Conservation (phyloP, 2,797 vertebrate species). For the Danio choprae region DNA sequence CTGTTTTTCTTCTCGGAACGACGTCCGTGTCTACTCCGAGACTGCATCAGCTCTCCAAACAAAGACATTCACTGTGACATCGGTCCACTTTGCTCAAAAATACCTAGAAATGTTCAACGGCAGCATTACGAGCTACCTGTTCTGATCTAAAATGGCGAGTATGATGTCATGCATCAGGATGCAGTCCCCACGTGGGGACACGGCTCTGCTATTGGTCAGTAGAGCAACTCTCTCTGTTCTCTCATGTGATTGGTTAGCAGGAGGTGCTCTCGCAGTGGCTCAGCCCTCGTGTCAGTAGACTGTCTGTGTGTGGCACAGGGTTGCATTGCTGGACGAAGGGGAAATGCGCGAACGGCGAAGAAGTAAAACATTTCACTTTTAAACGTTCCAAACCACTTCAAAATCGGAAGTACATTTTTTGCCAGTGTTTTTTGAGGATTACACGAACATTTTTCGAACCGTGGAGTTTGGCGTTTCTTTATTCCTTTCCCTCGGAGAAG, state of each 20-base stretch:
- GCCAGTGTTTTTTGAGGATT: constrained; percentile 64
- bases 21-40: neutral
- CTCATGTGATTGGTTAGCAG: constrained; percentile 77
- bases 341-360: constrained; percentile 69
- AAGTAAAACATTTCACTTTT: constrained; percentile 72
- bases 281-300: constrained; percentile 85
- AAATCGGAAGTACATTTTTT: constrained; percentile 56
- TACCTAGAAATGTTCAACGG: constrained; percentile 35
- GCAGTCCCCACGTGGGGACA: constrained; percentile 85
- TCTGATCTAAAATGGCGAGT: constrained; percentile 88
- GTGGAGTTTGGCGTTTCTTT: constrained; percentile 67
- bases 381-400: constrained; percentile 55
- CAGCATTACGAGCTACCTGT: constrained; percentile 73
- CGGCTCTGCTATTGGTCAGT: constrained; percentile 69
- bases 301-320: constrained; percentile 88
- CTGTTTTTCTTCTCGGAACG: neutral
- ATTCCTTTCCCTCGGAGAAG: constrained; percentile 61
- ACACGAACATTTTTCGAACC: constrained; percentile 62
- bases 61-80: constrained; percentile 13
- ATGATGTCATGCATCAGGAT: constrained; percentile 72
- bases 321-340: constrained; percentile 49
- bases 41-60: constrained; percentile 9
- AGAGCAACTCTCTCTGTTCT: constrained; percentile 61
- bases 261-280: constrained; percentile 82
- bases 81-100: constrained; percentile 61